These are phyloP conservation scores for Gymnothorax javanicus DNA, from an alignment of 2,797 vertebrate genomes.

Conservation along the genomic window DNA sequence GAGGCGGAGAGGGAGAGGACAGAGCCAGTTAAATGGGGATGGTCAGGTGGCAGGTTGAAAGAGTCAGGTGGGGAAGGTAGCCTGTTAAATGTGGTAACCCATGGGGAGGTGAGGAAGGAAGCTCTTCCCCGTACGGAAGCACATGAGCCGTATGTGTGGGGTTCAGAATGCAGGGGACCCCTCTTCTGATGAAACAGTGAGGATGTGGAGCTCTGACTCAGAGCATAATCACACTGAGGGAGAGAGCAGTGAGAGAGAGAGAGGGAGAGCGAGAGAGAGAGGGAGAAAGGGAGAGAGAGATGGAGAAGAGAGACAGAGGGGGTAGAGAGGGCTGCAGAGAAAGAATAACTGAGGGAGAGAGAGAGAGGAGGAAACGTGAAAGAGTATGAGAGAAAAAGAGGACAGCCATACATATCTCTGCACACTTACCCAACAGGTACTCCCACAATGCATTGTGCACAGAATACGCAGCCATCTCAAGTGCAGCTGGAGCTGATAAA, in stretches of 20 bases:
- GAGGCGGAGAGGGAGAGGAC: no score
- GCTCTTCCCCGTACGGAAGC: background rate
- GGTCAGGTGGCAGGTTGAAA: no score
- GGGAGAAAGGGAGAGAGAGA: no score
- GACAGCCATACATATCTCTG: background rate
- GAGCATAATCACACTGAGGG: background rate
- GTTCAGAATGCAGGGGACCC: background rate
- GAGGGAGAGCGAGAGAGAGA: no score
- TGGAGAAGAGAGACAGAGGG: no score
- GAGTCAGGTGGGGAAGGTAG: no score
- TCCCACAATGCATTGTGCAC: background rate
- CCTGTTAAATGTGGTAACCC: no score
- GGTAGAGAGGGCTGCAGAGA: background rate
- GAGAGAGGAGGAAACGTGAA: background rate
- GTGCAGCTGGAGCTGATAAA: background rate
- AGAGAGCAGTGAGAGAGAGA: no score
- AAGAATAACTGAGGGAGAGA: background rate
- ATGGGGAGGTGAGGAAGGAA: background rate
- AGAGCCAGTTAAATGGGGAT: no score
- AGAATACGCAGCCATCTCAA: background rate
- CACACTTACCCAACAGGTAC: background rate
- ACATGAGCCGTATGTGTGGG: background rate
- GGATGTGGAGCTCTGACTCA: background rate
- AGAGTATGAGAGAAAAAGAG: background rate
- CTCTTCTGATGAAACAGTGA: background rate